phyloP scores from a whole-genome alignment of 2,888 invertebrate species.

The Amphiduros pacificus region DNA sequence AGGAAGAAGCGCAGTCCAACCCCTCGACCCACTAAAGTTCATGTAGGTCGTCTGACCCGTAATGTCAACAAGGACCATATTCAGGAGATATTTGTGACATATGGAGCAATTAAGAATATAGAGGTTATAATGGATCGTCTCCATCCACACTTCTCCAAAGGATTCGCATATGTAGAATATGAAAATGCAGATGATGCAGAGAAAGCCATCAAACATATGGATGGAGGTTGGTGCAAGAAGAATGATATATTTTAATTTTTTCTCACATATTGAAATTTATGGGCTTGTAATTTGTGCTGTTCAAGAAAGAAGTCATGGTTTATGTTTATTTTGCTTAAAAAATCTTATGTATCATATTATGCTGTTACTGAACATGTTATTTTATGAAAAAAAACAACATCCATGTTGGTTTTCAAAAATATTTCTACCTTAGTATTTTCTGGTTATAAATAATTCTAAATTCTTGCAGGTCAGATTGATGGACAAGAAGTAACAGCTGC shows the following conservation, averaged over 20 bases:
- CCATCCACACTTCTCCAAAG: slow-evolving; percentile 85
- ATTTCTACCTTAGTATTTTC: no score
- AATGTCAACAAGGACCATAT: slow-evolving; percentile 77
- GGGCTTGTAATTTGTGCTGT: no score
- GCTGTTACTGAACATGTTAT: no score
- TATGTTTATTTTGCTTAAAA: no score
- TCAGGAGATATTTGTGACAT: slow-evolving; percentile 59
- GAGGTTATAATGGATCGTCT: slow-evolving; percentile 88
- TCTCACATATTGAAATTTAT: neutral
- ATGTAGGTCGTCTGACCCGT: slow-evolving; percentile 87
- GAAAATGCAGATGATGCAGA: slow-evolving; percentile 92
- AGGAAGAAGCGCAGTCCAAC: slow-evolving; percentile 72
- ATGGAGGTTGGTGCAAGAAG: slow-evolving; percentile 75
- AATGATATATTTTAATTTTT: neutral
- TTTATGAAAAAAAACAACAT: no score
- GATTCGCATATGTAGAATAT: slow-evolving; percentile 95
- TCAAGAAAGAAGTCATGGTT: no score
- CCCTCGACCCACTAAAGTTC: slow-evolving; percentile 89
- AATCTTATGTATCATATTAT: no score
- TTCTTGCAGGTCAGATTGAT: slow-evolving; percentile 80
- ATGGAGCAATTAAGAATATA: slow-evolving; percentile 75
- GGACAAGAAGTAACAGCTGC: slow-evolving; percentile 94
- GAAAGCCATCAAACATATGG: slow-evolving; percentile 99
- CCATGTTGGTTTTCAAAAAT: no score
- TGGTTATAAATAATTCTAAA: no score